Evolutionary conservation across 2,888 invertebrate genomes (phyloP), one percentile per base, ranked within the genome.

Genomic region (Xylota sylvarum): DNA sequence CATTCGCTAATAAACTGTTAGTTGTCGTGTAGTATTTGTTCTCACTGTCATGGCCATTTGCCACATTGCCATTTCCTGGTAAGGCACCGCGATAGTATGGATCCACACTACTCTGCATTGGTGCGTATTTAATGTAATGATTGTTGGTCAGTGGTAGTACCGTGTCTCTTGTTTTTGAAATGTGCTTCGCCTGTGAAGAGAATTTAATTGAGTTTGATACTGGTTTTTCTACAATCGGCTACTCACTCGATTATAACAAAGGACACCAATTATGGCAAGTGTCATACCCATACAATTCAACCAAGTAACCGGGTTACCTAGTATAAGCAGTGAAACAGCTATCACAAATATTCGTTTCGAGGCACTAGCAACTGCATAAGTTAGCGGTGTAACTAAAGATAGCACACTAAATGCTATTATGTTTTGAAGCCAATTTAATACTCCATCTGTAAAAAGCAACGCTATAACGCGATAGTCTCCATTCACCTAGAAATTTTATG

Each of bases 291-390:
- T 94, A 88, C 98, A 93, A 93, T 98, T 99, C 65, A 95, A 92
- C 89, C 95, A 94, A 48, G 98, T 96, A 46, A 99, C 98, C 4
- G 98, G 98, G 94, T 99, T 99, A 72, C 96, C 96, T 89, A 99
- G 93, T 90, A 97, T 94, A 88, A 98, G 92, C 88, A 99, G 94
- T 58, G 98, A 98, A 37, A 97, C 96, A 10, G 95, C 96, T 91
- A 99, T 98, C 74, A 99, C 97, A 89, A 96, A 97, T 89, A 98
- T 97, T 89, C 98, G 94, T 93, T 99, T 99, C 70, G 98, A 97
- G 30, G 98, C 97, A 93, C 97, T 98, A 69, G 98, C 98, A 76
- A 99, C 98, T 0, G 98, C 98, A 93, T 99, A 99, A 0, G 98
- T 97, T 37, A 99, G 94, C 48, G 99, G 98, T n/a, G 98, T 96